phyloP scores from a whole-genome alignment of 2,113 vertebrate genomes.

The Desmodus rotundus region DNA sequence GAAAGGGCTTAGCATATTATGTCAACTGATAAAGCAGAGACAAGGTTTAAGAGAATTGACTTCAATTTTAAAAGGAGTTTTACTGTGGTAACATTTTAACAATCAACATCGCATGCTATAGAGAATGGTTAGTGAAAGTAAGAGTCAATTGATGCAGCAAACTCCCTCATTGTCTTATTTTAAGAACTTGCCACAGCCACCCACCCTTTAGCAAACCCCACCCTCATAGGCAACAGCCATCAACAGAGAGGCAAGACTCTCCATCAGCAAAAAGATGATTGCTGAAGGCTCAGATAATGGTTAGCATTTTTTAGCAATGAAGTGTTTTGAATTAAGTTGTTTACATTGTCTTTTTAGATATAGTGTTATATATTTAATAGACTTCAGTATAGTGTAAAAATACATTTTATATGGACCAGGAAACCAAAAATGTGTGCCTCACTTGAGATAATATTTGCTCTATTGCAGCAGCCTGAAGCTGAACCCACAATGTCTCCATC shows the following conservation, averaged over 20 bases:
- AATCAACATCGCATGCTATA: neutral
- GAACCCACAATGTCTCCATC: neutral
- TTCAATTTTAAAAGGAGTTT: neutral
- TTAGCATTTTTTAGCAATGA: neutral
- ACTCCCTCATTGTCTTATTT: neutral
- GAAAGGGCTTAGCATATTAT: neutral
- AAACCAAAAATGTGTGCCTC: neutral
- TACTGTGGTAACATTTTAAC: neutral
- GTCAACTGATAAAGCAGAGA: neutral
- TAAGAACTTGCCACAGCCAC: neutral
- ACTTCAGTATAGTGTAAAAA: neutral
- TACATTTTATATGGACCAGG: neutral
- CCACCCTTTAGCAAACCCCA: neutral
- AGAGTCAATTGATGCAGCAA: neutral
- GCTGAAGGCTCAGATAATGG: neutral
- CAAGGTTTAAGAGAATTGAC: neutral
- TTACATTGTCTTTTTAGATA: neutral
- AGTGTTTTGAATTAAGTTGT: neutral
- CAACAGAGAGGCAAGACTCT: neutral
- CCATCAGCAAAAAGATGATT: neutral
- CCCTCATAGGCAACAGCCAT: neutral
- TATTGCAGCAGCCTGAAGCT: neutral
- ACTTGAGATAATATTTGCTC: neutral
- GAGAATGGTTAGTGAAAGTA: neutral
- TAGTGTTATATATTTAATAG: neutral